Evolutionary conservation across 2,797 vertebrate genomes (phyloP).

Genomic region (Falco biarmicus): DNA sequence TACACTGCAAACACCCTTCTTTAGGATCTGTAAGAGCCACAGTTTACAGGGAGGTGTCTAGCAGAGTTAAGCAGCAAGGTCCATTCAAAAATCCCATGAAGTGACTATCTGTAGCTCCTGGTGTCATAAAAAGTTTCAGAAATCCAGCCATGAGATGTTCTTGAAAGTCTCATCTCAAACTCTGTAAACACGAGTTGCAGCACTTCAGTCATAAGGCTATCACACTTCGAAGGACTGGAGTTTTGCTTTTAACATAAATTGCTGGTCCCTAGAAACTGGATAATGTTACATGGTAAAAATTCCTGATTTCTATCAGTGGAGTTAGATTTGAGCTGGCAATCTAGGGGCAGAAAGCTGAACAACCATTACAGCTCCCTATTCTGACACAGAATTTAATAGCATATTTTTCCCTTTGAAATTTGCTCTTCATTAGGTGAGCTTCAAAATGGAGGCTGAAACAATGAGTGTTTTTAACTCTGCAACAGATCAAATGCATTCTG

Average conservation of each 20-base stretch:
- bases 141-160: not conserved
- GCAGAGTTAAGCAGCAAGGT: not conserved
- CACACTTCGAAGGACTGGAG: not conserved
- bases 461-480: not conserved
- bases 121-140: not conserved
- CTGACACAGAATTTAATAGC: not conserved
- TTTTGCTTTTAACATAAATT: not conserved
- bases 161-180: not conserved
- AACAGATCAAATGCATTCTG: constrained; percentile 22
- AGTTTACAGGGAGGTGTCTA: not conserved
- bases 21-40: not conserved
- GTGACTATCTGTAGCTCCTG: not conserved
- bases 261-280: not conserved
- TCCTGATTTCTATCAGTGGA: not conserved
- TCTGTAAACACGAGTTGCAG: not conserved
- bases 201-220: not conserved
- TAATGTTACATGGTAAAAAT: not conserved
- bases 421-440: constrained; percentile 21
- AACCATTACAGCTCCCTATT: not conserved
- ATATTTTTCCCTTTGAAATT: not conserved
- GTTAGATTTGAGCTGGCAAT: not conserved
- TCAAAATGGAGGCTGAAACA: constrained; percentile 17
- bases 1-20: not conserved
- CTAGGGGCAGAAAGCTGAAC: not conserved
- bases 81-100: not conserved